These are phyloP conservation scores for Hepsetus odoe DNA, from an alignment of 2,113 vertebrate genomes.

Conservation along the genomic window DNA sequence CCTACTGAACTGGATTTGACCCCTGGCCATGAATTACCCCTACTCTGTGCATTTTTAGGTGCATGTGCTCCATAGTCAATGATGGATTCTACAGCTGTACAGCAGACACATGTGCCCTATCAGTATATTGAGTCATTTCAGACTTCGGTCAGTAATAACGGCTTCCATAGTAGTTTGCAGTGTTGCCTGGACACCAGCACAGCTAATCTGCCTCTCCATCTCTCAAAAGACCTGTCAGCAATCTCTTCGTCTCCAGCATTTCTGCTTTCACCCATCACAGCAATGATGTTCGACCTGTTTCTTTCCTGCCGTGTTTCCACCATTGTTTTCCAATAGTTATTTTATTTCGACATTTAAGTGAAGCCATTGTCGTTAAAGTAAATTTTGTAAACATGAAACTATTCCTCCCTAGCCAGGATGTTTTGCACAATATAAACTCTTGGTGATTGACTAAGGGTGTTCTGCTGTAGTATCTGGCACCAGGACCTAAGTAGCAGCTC, in stretches of 20 bases:
- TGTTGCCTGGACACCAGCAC: neutral
- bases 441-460: no score
- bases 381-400: neutral
- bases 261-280: slow-evolving; percentile 46
- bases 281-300: slow-evolving; percentile 63
- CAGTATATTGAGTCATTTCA: neutral
- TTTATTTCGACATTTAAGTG: neutral
- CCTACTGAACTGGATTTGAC: neutral
- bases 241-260: slow-evolving; percentile 38
- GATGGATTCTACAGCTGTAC: neutral
- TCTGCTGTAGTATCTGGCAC: no score
- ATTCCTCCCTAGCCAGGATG: neutral
- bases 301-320: neutral
- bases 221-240: slow-evolving; percentile 57
- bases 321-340: neutral
- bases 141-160: neutral
- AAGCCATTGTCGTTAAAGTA: neutral
- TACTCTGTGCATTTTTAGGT: neutral
- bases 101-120: neutral
- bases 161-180: neutral
- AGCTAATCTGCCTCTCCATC: slow-evolving; percentile 62
- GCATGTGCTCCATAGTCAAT: neutral
- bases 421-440: no score
- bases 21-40: neutral
- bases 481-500: no score